phyloP scores from a whole-genome alignment of 2,113 vertebrate species.

The Casuarius casuarius region DNA sequence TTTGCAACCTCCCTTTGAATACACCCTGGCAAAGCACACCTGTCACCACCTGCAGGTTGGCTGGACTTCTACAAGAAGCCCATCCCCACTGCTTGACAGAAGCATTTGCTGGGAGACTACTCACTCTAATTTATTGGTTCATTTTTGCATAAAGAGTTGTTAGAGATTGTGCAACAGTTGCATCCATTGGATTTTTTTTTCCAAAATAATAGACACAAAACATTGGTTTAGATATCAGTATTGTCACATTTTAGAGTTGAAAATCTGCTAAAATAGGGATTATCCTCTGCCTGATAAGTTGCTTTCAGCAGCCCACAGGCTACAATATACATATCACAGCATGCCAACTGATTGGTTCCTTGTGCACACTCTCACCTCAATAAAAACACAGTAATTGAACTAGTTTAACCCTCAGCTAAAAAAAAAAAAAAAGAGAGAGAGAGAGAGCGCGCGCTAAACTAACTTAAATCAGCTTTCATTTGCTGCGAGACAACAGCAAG shows the following conservation, averaged over 20 bases:
- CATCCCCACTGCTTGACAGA: neutral
- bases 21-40: rapidly evolving
- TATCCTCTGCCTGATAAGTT: neutral
- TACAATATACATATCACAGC: neutral
- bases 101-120: neutral
- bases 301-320: neutral
- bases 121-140: neutral
- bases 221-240: neutral
- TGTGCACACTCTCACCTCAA: neutral
- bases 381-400: neutral
- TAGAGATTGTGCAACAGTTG: neutral
- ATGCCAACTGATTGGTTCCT: neutral
- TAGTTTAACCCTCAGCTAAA: neutral
- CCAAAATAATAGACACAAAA: neutral
- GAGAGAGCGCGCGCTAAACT: neutral
- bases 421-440: neutral
- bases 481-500: constrained; percentile 15
- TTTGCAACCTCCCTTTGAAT: neutral
- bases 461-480: neutral
- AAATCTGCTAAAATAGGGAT: neutral
- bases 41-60: neutral
- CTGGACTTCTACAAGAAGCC: neutral
- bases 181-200: neutral
- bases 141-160: neutral
- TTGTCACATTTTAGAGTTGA: neutral